Base-by-base conservation (phyloP, 1,140 invertebrate species). In the Ostrea edulis region DNA sequence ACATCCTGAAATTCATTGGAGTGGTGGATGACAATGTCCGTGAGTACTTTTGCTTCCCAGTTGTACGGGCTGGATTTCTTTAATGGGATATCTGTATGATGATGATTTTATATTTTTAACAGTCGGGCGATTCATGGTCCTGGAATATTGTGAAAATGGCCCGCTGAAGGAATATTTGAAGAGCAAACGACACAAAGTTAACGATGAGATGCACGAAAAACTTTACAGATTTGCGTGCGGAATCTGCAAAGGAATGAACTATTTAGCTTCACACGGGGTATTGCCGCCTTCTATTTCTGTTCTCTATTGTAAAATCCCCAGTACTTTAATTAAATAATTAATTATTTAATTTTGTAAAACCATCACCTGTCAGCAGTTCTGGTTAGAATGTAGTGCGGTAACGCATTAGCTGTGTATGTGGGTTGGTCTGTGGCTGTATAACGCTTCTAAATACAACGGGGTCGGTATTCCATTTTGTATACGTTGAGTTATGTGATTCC, bases 101-200 rank as follows among this genome's bases (percentile, higher is more conserved):
- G 25, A 29, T 85, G 0, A 17, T 62, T 85, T 51, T 22, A 52
- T 17, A 17, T 62, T n/a, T 85, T 62, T 62, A 9, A 7, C 51
- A 91, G 91, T 88, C 58, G 91, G 91, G 51, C 90, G 88, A 9
- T 88, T 90, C 22, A 91, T 91, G 81, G 55, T 91, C 2, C 35
- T 90, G 53, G 91, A 91, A 58, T 91, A 84, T 68, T 91, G 91
- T 87, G 91, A 91, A 62, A 91, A 87, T 65, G 91, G 90, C 17
- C 55, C 71, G 12, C 14, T 91, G 86, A 89, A 88, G 29, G 86
- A 88, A 54, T 91, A 89, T 77, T 54, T 91, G 20, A 82, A 25
- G 9, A 82, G 52, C 5, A 62, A 89, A 11, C 90, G 85, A 82
- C 51, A 81, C 17, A 83, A 58, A 54, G 84, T 90, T 20, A 84